phyloP scores from a whole-genome alignment of 2,888 invertebrate genomes.

The Abrostola triplasia region DNA sequence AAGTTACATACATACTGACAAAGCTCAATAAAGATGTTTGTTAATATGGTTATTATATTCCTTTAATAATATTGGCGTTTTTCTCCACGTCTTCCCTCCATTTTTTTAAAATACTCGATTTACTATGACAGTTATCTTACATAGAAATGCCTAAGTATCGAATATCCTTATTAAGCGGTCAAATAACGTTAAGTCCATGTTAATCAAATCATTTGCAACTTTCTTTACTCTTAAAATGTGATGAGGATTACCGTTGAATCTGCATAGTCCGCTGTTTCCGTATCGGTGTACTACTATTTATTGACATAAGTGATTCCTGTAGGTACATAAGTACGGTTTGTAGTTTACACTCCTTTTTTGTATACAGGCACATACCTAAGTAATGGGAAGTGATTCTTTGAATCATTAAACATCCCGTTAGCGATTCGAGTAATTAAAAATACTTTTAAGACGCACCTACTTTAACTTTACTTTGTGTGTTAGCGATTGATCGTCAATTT shows the following conservation, averaged over 20 bases:
- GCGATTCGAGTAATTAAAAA: too few relatives aligned
- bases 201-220: constrained; percentile 19
- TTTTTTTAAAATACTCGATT: too few relatives aligned
- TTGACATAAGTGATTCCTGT: constrained; percentile 21
- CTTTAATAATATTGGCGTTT: too few relatives aligned
- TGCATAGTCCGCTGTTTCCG: constrained; percentile 29
- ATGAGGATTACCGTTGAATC: constrained; percentile 35
- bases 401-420: background rate
- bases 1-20: too few relatives aligned
- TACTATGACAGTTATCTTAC: too few relatives aligned
- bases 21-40: too few relatives aligned
- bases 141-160: background rate
- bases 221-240: constrained; percentile 26
- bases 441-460: too few relatives aligned
- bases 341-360: constrained; percentile 19
- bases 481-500: too few relatives aligned
- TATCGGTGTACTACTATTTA: constrained; percentile 30
- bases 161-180: background rate
- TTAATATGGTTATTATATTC: too few relatives aligned
- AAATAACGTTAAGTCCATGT: constrained; percentile 19
- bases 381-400: constrained; percentile 7
- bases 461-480: too few relatives aligned
- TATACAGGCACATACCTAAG: constrained; percentile 9
- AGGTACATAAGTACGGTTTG: constrained; percentile 18
- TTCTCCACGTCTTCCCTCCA: too few relatives aligned